Base-by-base conservation (phyloP, 2,888 invertebrate genomes). In the Phlogophora meticulosa region DNA sequence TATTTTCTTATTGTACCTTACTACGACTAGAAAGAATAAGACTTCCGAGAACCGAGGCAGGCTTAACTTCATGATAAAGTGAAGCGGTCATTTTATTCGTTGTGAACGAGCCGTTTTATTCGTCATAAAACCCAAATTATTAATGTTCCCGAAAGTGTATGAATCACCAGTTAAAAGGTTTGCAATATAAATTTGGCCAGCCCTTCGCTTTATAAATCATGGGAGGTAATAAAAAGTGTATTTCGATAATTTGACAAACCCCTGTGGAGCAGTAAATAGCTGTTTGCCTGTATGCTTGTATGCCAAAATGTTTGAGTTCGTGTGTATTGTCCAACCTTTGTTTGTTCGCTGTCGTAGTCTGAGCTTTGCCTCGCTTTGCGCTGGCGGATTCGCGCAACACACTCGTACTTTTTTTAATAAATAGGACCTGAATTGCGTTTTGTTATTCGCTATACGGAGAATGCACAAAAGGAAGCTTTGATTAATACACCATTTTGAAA, bases 101-200 rank as follows among this genome's bases (percentile, higher is more conserved):
- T 61, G 67, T 56, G 62, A 74, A 71, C 70, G 77, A 57, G 42
- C 63, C 66, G 63, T 69, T 81, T 71, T 55, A 70, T 72, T 72
- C 59, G 64, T 76, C 69, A 75, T 80, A 80, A 77, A 80, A 53
- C 24, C 53, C n/a, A 68, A 66, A 77, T 78, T 69, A 79, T 77
- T 79, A 73, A 79, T 79, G 79, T 74, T 65, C 65, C 55, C 43
- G 64, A 56, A 76, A 76, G 40, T 64, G 59, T 76, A 69, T 81
- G 78, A 81, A 74, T 81, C 77, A 76, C 66, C 63, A 71, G 78
- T 78, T 73, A 71, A 78, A 80, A 78, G 78, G 78, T 76, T 64
- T 60, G 73, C 72, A 56, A 75, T 75, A 75, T 75, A 77, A 70
- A 64, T 74, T 77, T 63, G 58, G 67, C 59, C 74, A 49, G 59